Base-by-base conservation (phyloP, 35 echinoderm and acorn worm genomes). In the Diadema setosum region DNA sequence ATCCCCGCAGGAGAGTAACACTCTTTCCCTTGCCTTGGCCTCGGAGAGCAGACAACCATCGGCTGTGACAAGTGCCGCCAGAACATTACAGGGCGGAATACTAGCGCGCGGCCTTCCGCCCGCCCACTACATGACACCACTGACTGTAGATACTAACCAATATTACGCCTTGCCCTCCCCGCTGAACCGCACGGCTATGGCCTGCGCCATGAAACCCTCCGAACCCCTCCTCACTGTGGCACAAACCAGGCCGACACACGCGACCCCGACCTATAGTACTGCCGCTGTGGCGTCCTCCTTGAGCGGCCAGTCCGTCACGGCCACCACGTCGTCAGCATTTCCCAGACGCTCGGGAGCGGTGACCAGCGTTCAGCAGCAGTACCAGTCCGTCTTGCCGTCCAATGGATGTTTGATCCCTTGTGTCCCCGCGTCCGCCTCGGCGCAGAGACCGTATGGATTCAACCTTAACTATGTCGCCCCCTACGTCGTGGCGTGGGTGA, bases 381-480 rank as follows among this genome's bases (percentile, higher is more conserved):
- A 78, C 21, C 73, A 44, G 40, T 44, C 73, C 2, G 73, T 44
- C 40, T 2, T 78, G 8, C 25, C 73, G 24, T 21, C 73, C 12
- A 44, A 78, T 18, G 73, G 73, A 5, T 78, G 73, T 20, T 39
- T 78, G 40, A 78, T 78, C 73, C 73, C 73, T 0, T 78, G 73
- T 44, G 73, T 39, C 20, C 34, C 15, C 2, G 73, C 73, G 21
- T 39, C 73, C 35, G 37, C 33, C 2, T 39, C 73, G 7, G 44
- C 24, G 7, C 73, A 78, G 40, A 78, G 73, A 78, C 73, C 40
- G 14, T 78, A 78, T 29, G 91, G 91, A 5, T 93, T 93, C 84
- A 93, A 93, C 42, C 78, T 93, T 46, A 93, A 93, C 85, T 93
- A 87, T 82, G 91, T 82, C 11, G 91, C 91, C 3, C 91, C 91